phyloP scores from a whole-genome alignment of 2,888 invertebrate species.

The Plebejus melissa region DNA sequence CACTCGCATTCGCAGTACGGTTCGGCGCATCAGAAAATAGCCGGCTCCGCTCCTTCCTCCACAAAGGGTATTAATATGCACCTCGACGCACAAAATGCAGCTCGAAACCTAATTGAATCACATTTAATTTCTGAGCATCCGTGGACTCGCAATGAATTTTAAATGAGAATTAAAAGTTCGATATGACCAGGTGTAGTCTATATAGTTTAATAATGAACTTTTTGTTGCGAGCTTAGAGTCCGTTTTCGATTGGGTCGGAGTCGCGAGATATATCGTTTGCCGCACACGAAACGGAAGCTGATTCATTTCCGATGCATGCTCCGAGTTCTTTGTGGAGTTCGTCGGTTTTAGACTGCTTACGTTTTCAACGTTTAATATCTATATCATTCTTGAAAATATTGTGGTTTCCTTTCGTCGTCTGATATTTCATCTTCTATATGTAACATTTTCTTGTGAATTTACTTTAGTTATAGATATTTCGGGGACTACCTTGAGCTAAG shows the following conservation, averaged over 20 bases:
- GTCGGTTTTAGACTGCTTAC: conserved; percentile 71
- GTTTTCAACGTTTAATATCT: conserved; percentile 74
- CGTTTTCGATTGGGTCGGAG: conserved; percentile 49
- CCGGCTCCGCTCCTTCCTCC: conserved; percentile 11
- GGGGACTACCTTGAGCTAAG: not conserved
- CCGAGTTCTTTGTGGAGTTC: conserved; percentile 74
- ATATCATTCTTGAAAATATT: conserved; percentile 59
- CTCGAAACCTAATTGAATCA: conserved; percentile 45
- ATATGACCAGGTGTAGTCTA: conserved; percentile 51
- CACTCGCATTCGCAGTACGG: conserved; percentile 57
- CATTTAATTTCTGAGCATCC: conserved; percentile 50
- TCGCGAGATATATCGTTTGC: conserved; percentile 66
- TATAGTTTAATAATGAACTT: conserved; percentile 52
- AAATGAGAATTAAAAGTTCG: conserved; percentile 53
- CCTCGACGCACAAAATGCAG: conserved; percentile 35
- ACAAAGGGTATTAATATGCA: conserved; percentile 37
- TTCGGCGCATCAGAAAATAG: conserved; percentile 54
- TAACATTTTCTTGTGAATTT: not conserved
- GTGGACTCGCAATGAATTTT: conserved; percentile 53
- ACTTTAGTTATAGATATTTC: not conserved
- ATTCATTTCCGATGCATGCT: conserved; percentile 78
- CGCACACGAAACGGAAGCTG: conserved; percentile 72
- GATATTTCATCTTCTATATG: conserved; percentile 31
- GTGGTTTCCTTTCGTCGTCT: conserved; percentile 35
- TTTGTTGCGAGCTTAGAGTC: conserved; percentile 47